Evolutionary conservation across 2,113 vertebrate genomes (phyloP).

Genomic region (Psephotus haematonotus): DNA sequence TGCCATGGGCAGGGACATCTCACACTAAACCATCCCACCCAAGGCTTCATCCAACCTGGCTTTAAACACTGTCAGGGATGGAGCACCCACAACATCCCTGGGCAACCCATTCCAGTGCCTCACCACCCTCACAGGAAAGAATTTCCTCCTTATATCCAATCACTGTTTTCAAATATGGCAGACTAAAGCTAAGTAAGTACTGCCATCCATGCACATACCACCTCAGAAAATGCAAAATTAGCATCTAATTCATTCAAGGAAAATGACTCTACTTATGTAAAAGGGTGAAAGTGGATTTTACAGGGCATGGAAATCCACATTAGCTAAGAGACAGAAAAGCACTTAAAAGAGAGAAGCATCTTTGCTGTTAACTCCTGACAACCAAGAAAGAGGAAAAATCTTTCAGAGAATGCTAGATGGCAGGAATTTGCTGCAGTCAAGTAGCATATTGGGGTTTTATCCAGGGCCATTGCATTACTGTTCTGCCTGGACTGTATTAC

Average conservation of each 20-base stretch:
- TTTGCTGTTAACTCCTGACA: not conserved
- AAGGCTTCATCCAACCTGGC: not conserved
- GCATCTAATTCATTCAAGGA: not conserved
- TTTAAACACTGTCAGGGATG: not conserved
- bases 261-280: not conserved
- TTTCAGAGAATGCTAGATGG: not conserved
- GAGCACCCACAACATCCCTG: not conserved
- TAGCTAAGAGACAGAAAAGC: not conserved
- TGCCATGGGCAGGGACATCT: not conserved
- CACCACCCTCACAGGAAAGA: not conserved
- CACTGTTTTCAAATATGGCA: not conserved
- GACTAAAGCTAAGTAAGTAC: not conserved
- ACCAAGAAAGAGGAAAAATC: not conserved
- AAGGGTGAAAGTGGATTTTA: not conserved
- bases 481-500: not conserved
- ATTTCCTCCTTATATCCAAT: not conserved
- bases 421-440: not conserved
- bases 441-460: not conserved
- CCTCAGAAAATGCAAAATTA: not conserved
- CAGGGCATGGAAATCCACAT: not conserved
- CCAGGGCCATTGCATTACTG: too few relatives aligned
- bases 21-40: not conserved
- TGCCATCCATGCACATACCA: not conserved
- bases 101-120: not conserved
- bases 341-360: not conserved